Conservation (phyloP, 2,113 vertebrate genomes). For the Clarias macrocephalus region DNA sequence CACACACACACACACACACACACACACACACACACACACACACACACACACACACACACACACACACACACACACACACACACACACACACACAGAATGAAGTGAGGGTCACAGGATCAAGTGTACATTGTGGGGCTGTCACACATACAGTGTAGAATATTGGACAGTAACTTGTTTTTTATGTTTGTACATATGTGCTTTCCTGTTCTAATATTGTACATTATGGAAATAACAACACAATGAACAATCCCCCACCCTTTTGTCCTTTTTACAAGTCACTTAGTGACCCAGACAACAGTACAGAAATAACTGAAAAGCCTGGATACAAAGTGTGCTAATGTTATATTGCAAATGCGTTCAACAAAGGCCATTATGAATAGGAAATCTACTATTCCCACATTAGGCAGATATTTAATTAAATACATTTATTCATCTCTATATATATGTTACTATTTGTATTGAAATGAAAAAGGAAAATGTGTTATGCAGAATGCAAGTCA, state of each 20-base stretch:
- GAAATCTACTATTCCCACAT: not conserved
- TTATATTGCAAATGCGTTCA: conserved; percentile 13
- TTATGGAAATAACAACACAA: conserved; percentile 25
- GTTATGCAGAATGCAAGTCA: conserved; percentile 17
- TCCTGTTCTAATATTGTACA: conserved; percentile 22
- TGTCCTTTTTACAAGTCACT: conserved; percentile 23
- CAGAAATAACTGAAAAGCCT: conserved; percentile 34
- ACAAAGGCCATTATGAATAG: conserved; percentile 25
- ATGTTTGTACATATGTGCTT: conserved; percentile 21
- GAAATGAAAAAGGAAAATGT: not conserved
- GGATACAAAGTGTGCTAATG: conserved; percentile 22
- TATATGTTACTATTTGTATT: conserved; percentile 11
- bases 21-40: not conserved
- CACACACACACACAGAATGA: not conserved
- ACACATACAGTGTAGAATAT: not conserved
- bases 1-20: not conserved
- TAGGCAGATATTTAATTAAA: conserved; percentile 4
- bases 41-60: not conserved
- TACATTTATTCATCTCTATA: conserved; percentile 15
- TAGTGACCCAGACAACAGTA: conserved; percentile 18
- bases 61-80: not conserved
- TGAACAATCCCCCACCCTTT: not conserved
- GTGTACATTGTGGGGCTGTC: not conserved
- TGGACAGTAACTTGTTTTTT: conserved; percentile 1
- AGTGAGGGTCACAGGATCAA: not conserved